Base-by-base conservation (phyloP, 2,113 vertebrate genomes). In the Festucalex cinctus region DNA sequence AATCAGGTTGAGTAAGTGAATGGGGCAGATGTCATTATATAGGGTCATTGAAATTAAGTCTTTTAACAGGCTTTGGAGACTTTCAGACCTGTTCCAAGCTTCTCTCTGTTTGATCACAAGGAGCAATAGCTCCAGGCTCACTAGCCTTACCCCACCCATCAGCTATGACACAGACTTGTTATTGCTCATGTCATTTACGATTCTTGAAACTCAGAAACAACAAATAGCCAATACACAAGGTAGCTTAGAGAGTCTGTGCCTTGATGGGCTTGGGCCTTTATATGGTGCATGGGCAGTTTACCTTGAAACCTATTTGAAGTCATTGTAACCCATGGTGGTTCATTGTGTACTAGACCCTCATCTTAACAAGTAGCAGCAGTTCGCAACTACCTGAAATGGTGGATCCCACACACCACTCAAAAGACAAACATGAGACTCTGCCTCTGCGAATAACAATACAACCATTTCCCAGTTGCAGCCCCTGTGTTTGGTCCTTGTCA, bases 331-430 rank as follows among this genome's bases (percentile, higher is more conserved):
- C 71, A 71, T 74, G 77, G 82, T 65, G 26, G 58, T 70, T 88
- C 87, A 88, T 91, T 92, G 91, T 91, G 75, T 89, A 79, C 74
- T 69, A 28, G 79, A 74, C 79, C 72, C 79, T 90, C 84, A 91
- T 90, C 85, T 89, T 82, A 87, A 89, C 88, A 85, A 92, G 86
- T 73, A 80, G 86, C 62, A 74, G 83, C 82, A 91, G 81, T 91
- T 93, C 91, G 37, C 92, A 93, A 92, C 88, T 93, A 92, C 90
- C 90, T 92, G 92, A 85, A 91, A 93, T 79, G 60, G 70, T 56
- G 75, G 84, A 78, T 84, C 74, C 86, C 87, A 84, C 81, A 75
- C 71, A 60, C 71, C 39, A 10, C 69, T 90, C 68, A 86, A 90
- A 89, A 81, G 84, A 75, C 72, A 84, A 79, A 74, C 71, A 72